phyloP scores from a whole-genome alignment of 2,797 vertebrate species.

The Orientallactaga sibirica region DNA sequence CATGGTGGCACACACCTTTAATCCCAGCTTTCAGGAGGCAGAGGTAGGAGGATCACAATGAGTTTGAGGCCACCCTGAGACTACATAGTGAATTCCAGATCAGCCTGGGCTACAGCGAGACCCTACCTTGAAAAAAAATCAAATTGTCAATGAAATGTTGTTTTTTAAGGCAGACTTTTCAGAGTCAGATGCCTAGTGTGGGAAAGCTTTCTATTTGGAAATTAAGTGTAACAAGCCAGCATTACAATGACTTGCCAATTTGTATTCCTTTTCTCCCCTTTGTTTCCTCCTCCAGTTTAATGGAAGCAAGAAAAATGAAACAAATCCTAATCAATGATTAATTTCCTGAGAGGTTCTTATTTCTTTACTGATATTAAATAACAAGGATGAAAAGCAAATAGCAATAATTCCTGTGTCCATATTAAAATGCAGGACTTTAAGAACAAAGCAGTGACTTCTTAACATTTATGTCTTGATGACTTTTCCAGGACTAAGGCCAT shows the following conservation, averaged over 20 bases:
- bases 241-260: background rate
- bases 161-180: background rate
- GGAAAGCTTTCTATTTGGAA: background rate
- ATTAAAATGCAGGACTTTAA: background rate
- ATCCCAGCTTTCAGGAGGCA: too few relatives aligned
- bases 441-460: background rate
- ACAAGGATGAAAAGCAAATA: background rate
- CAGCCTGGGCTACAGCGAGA: too few relatives aligned
- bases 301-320: constrained; percentile 56
- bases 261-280: background rate
- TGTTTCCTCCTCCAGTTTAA: constrained; percentile 25
- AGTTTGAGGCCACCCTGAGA: too few relatives aligned
- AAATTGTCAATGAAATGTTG: background rate
- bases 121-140: background rate
- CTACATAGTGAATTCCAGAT: too few relatives aligned
- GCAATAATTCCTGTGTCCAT: constrained; percentile 20
- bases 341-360: background rate
- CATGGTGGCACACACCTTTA: too few relatives aligned
- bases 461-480: constrained; percentile 15
- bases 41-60: too few relatives aligned
- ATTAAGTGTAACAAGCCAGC: constrained; percentile 8
- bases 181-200: background rate
- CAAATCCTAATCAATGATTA: background rate
- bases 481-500: constrained; percentile 43
- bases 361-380: constrained; percentile 40